Conservation (phyloP, 2,888 invertebrate genomes). For the Ophioninae sp. region DNA sequence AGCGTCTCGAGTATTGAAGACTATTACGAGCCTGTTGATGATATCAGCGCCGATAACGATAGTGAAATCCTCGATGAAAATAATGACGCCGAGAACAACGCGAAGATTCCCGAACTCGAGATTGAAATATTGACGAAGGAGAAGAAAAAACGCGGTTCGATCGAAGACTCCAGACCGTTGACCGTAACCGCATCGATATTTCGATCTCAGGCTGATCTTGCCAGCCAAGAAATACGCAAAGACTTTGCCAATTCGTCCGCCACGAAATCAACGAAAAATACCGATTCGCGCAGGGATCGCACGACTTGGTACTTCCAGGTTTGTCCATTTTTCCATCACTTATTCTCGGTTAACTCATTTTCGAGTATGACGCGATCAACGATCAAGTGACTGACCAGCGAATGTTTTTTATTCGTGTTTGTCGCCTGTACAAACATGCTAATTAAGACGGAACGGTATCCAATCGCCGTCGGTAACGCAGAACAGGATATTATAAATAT, state of each 20-base stretch:
- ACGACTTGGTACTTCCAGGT: slow-evolving; percentile 69
- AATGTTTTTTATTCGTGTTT: not conserved
- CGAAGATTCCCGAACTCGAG: slow-evolving; percentile 10
- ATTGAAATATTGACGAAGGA: slow-evolving; percentile 13
- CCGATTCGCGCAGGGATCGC: slow-evolving; percentile 50
- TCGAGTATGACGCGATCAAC: no score
- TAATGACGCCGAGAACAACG: slow-evolving; percentile 13
- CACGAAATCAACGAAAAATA: slow-evolving; percentile 38
- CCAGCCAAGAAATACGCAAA: slow-evolving; percentile 54
- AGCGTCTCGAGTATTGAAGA: slow-evolving; percentile 49
- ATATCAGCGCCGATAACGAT: slow-evolving; percentile 17
- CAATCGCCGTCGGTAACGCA: no score
- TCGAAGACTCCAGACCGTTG: slow-evolving; percentile 69
- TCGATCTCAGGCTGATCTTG: slow-evolving; percentile 60
- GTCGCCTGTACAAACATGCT: not conserved
- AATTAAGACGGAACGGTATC: not conserved
- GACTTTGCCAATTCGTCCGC: slow-evolving; percentile 36
- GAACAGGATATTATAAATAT: no score
- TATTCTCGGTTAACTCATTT: not conserved
- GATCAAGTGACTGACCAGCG: not conserved
- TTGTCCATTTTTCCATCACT: not conserved
- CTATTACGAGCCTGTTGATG: slow-evolving; percentile 30
- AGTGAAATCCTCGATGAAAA: not conserved
- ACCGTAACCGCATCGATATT: slow-evolving; percentile 80
- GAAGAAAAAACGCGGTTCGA: not conserved